Percentiles rank a stretch among this genome's conserved stretches.
phyloP scores from a whole-genome alignment of 2,113 vertebrate genomes.

The Psilopsiagon aymara region DNA sequence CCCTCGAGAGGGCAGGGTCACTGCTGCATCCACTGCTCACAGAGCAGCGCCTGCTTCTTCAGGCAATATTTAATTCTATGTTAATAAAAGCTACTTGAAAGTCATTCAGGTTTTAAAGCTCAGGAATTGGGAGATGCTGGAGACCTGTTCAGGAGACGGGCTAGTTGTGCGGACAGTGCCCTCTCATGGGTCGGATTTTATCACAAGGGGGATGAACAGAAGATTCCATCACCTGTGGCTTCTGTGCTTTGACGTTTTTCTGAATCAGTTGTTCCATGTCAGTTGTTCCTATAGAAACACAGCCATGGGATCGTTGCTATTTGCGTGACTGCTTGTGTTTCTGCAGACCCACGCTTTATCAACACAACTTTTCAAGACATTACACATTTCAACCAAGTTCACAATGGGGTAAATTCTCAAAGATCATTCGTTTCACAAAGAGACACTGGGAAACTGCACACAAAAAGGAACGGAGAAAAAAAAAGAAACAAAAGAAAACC shows the following conservation, averaged over 20 bases:
- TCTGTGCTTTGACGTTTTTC: neutral
- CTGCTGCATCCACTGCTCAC: neutral
- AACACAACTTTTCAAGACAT: neutral
- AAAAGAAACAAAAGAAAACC: neutral
- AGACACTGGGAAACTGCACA: neutral
- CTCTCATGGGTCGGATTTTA: neutral
- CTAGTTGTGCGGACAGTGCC: neutral
- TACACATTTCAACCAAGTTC: neutral
- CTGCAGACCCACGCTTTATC: accelerated
- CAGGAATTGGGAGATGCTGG: neutral
- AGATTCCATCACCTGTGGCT: neutral
- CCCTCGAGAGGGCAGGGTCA: accelerated
- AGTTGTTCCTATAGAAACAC: neutral
- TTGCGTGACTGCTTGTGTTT: accelerated
- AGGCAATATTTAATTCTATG: neutral
- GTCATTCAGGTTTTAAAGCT: neutral
- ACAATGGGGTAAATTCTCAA: neutral
- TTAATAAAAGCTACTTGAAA: neutral
- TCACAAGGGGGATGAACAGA: neutral
- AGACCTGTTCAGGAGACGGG: neutral
- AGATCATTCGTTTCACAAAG: neutral
- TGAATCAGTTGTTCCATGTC: neutral
- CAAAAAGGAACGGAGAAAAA: neutral
- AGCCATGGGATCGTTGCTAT: neutral
- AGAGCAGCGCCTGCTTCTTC: neutral